Conservation (phyloP, 2,113 vertebrate genomes). For the Malurus elegans region DNA sequence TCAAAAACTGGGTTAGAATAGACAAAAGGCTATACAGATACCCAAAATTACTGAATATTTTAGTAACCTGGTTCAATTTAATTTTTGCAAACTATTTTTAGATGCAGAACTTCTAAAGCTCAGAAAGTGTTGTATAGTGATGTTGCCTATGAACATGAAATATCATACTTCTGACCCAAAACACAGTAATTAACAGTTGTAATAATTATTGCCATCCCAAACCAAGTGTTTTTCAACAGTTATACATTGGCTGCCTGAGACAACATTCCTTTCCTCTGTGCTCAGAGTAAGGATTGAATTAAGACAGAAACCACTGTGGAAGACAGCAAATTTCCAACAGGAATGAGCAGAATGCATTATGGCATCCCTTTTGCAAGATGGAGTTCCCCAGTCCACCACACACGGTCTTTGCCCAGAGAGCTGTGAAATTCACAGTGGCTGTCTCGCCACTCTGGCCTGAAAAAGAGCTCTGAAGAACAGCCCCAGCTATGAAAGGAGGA, state of each 20-base stretch:
- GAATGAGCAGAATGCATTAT: not conserved
- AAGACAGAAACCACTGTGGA: not conserved
- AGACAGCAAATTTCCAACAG: not conserved
- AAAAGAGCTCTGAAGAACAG: not conserved
- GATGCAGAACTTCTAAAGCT: not conserved
- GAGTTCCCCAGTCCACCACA: not conserved
- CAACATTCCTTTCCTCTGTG: not conserved
- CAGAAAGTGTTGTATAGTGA: not conserved
- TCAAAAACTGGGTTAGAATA: slow-evolving; percentile 49
- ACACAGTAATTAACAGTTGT: not conserved
- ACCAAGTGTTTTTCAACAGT: not conserved
- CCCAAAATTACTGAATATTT: slow-evolving; percentile 49
- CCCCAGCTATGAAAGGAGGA: not conserved
- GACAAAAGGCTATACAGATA: slow-evolving; percentile 34
- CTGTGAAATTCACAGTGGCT: not conserved
- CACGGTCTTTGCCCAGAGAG: not conserved
- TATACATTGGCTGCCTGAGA: not conserved
- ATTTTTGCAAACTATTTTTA: slow-evolving; percentile 48
- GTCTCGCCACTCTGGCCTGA: not conserved
- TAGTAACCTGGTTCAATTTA: slow-evolving; percentile 39
- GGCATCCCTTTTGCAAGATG: not conserved
- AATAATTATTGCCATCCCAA: not conserved
- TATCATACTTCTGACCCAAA: not conserved
- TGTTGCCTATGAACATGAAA: not conserved
- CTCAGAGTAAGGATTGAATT: not conserved